Conservation (phyloP, 2,113 vertebrate genomes). For the Notothenia rossii region DNA sequence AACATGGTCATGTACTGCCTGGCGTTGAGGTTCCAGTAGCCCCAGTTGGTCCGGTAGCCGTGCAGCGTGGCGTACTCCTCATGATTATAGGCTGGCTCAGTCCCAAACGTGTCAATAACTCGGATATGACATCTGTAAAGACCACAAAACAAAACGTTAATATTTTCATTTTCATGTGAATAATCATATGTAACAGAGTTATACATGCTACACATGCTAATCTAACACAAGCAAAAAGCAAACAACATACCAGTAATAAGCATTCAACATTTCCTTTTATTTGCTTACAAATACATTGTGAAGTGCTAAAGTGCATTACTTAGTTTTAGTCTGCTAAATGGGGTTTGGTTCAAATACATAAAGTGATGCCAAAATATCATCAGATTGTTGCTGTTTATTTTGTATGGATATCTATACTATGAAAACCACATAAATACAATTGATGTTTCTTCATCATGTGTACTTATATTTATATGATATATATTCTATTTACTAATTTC, state of each 20-base stretch:
- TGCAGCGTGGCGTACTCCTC: constrained; percentile 96
- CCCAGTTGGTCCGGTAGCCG: constrained; percentile 98
- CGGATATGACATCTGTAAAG: constrained; percentile 91
- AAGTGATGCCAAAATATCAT: neutral
- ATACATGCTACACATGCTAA: neutral
- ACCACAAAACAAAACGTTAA: neutral
- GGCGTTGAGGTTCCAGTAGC: constrained; percentile 97
- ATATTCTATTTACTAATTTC: too few relatives aligned
- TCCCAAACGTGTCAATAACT: constrained; percentile 97
- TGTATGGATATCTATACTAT: neutral
- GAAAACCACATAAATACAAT: neutral
- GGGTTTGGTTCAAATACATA: neutral
- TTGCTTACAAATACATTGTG: neutral
- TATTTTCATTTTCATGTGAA: neutral
- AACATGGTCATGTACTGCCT: constrained; percentile 99
- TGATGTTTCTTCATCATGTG: neutral
- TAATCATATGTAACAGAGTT: neutral
- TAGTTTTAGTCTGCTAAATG: too few relatives aligned
- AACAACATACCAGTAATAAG: neutral
- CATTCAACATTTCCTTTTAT: neutral
- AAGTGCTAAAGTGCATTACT: neutral
- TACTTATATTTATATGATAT: neutral
- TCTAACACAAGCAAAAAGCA: neutral
- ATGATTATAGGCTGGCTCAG: constrained; percentile 96
- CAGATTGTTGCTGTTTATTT: neutral